Conservation (phyloP, 2,797 vertebrate genomes). For the Scolopax bukidnonensis region DNA sequence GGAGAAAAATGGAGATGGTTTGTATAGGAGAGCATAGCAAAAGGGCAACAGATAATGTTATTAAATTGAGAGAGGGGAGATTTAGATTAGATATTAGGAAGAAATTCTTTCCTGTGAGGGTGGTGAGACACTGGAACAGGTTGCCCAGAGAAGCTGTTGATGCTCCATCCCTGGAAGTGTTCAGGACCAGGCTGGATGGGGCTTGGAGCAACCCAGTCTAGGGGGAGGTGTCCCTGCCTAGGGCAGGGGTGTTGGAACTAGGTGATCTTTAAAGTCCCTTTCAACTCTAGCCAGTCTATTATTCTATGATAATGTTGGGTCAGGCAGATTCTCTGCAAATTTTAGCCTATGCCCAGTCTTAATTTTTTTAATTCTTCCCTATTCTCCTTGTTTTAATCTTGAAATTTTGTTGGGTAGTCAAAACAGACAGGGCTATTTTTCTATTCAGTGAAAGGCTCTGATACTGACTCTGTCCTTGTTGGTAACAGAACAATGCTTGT, state of each 20-base stretch:
- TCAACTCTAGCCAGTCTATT: not conserved
- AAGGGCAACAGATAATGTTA: not conserved
- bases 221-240: not conserved
- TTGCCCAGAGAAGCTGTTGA: not conserved
- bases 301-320: not conserved
- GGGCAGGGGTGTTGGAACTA: not conserved
- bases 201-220: not conserved
- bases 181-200: not conserved
- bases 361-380: not conserved
- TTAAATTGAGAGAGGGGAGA: not conserved
- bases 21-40: not conserved
- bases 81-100: not conserved
- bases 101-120: too few species aligned
- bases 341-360: not conserved
- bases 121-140: too few species aligned
- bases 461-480: not conserved
- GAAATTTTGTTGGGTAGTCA: not conserved
- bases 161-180: not conserved
- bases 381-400: not conserved
- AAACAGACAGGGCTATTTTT: not conserved
- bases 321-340: not conserved
- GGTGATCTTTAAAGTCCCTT: not conserved
- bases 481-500: not conserved
- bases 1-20: not conserved
- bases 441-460: not conserved